Base-by-base conservation (phyloP, 2,888 invertebrate species). In the Eudasyphora cyanicolor region DNA sequence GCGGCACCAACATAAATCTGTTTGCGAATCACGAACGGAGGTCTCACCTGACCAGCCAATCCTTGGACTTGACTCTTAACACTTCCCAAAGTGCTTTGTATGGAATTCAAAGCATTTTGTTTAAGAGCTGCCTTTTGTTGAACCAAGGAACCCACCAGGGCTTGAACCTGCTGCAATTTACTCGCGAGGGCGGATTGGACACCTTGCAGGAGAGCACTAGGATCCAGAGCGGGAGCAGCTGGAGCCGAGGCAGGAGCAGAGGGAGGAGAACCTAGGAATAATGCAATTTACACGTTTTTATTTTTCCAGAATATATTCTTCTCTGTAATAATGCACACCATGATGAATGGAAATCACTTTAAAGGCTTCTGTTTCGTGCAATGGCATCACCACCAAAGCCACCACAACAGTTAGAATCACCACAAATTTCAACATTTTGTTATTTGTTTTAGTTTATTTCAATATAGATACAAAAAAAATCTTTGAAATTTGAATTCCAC, bases 351-450 rank as follows among this genome's bases (percentile, higher is more conserved):
- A 64, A 10, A 86, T 19, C 35, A 84, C 60, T 84, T 84, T 82
- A 21, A 86, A 86, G 2, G 84, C 81, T 8, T 82, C 67, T 7
- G 77, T 42, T 51, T 81, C 64, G 29, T 86, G 82, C 64, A 84
- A 5, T 6, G 71, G 76, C 73, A 81, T 19, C 10, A 76, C 51
- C 8, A 69, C 79, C 19, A 82, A 69, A 67, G 77, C 82, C 42
- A 82, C 54, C 1, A 71, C 67, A 45, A 75, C 76, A 62, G 74
- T 79, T 17, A 79, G 54, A 42, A 82, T 57, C 62, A 84, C 75
- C 38, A 84, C 21, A 27, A 79, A 81, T 76, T 86, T 86, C 35
- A 76, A 67, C 84, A 84, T 86, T 77, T 79, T 85, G 24, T 54
- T 49, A 45, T 7, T 49, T 69, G 14, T 29, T 57, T 49, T 45